A percentile compares a stretch with the other conserved stretches of the same genome.
These are phyloP conservation scores for Carcina quercana DNA, from an alignment of 2,888 invertebrate species.

Conservation along the genomic window DNA sequence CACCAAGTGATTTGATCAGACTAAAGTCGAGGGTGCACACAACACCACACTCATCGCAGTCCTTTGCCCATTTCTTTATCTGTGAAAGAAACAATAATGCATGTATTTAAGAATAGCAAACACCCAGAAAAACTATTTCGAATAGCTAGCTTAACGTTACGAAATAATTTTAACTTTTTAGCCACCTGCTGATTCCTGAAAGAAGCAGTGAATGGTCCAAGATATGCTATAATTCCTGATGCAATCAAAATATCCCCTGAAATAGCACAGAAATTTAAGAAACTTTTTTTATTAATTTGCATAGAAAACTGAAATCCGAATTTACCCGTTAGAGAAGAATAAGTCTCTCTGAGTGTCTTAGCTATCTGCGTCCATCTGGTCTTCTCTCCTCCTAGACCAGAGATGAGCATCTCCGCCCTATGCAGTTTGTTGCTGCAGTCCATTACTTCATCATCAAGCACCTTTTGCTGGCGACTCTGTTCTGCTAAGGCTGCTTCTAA, in stretches of 20 bases:
- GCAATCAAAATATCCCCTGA: slow-evolving; percentile 92
- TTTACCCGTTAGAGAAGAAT: slow-evolving; percentile 80
- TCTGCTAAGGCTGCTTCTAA: slow-evolving; percentile 82
- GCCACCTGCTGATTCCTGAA: slow-evolving; percentile 77
- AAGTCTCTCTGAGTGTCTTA: slow-evolving; percentile 77
- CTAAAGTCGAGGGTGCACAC: slow-evolving; percentile 86
- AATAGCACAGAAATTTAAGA: no score
- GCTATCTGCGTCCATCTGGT: slow-evolving; percentile 90
- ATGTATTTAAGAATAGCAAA: no score
- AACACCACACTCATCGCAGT: slow-evolving; percentile 80
- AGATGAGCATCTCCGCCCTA: slow-evolving; percentile 93
- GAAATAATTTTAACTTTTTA: no score
- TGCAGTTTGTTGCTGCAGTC: slow-evolving; percentile 91
- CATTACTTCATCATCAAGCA: slow-evolving; percentile 88
- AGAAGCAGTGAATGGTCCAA: slow-evolving; percentile 89
- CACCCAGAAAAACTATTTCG: no score
- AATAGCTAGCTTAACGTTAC: no score
- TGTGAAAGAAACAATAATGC: no score
- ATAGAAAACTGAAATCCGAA: not conserved
- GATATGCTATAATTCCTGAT: slow-evolving; percentile 91
- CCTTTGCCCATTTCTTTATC: slow-evolving; percentile 82
- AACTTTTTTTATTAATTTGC: no score
- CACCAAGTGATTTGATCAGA: slow-evolving; percentile 86
- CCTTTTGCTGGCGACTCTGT: slow-evolving; percentile 79
- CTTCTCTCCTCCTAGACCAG: slow-evolving; percentile 93